A percentile compares a stretch with the other conserved stretches of the same genome.
These are phyloP conservation scores for Adrianichthys oophorus DNA, from an alignment of 2,797 vertebrate species.

Conservation along the genomic window DNA sequence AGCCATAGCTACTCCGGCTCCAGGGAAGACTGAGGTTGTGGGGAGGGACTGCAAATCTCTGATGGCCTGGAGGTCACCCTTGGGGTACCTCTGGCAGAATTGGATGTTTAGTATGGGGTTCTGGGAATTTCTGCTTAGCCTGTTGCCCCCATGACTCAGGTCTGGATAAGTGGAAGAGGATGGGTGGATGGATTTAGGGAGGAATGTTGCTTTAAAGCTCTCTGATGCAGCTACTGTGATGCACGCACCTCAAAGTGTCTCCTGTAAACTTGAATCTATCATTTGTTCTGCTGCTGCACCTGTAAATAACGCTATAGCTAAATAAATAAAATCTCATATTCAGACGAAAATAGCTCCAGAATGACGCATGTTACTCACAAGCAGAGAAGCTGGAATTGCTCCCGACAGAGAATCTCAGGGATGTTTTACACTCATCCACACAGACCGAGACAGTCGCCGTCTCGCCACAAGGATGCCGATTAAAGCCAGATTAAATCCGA, in stretches of 20 bases:
- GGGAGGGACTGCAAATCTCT: no score
- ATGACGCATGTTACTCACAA: conserved; percentile 22
- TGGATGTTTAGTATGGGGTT: no score
- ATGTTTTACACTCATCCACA: conserved; percentile 18
- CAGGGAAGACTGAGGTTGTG: no score
- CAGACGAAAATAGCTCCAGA: no score
- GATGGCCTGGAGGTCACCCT: no score
- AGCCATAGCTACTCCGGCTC: no score
- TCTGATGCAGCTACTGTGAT: background rate
- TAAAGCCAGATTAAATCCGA: conserved; percentile 32
- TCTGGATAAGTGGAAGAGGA: no score
- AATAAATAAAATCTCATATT: conserved; percentile 6
- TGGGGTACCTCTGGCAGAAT: no score
- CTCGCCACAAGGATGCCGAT: conserved; percentile 2
- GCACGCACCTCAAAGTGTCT: background rate
- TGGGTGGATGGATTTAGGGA: no score
- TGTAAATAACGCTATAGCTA: background rate
- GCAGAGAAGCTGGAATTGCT: conserved; percentile 24
- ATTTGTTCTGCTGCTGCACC: background rate
- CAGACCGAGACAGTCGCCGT: background rate
- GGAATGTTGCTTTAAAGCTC: no score
- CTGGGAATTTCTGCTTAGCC: no score
- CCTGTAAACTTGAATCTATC: background rate
- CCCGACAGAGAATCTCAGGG: conserved; percentile 22
- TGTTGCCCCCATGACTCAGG: no score